Conservation (phyloP, 2,888 invertebrate genomes). For the Protula sp. region DNA sequence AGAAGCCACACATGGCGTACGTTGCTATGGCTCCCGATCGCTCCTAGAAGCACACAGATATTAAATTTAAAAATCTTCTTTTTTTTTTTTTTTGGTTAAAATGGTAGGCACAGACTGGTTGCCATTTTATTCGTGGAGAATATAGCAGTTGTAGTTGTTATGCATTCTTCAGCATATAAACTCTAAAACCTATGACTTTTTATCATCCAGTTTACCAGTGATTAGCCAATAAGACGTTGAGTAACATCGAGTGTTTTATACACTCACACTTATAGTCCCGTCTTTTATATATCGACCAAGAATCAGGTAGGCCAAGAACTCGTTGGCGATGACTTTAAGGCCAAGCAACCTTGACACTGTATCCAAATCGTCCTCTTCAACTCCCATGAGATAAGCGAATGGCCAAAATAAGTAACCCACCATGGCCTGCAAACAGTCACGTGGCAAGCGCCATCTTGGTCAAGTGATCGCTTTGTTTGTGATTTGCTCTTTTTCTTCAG, state of each 20-base stretch:
- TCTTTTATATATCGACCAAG: conserved; percentile 4
- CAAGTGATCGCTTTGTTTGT: too few species aligned
- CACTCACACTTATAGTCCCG: conserved; percentile 5
- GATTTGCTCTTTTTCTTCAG: too few species aligned
- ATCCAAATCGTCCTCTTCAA: conserved; percentile 5
- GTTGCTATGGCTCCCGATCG: conserved; percentile 36
- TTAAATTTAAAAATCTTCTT: not conserved
- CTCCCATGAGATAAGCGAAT: conserved; percentile 12
- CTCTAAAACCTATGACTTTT: too few species aligned
- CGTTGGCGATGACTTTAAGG: conserved; percentile 14
- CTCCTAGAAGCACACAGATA: conserved; percentile 18
- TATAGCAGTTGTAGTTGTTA: too few species aligned
- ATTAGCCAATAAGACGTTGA: too few species aligned
- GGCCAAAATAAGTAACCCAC: conserved; percentile 16
- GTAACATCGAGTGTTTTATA: too few species aligned
- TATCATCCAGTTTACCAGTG: too few species aligned
- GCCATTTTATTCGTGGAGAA: too few species aligned
- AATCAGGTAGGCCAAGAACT: conserved; percentile 13
- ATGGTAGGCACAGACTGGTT: too few species aligned
- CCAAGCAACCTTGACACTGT: conserved; percentile 12
- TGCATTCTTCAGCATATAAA: too few species aligned
- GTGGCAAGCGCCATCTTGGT: too few species aligned
- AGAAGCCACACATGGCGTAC: conserved; percentile 40
- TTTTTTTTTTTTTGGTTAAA: not conserved
- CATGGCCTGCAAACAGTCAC: conserved; percentile 13